Conservation (phyloP, 2,797 vertebrate genomes). For the Sebastes reedi region DNA sequence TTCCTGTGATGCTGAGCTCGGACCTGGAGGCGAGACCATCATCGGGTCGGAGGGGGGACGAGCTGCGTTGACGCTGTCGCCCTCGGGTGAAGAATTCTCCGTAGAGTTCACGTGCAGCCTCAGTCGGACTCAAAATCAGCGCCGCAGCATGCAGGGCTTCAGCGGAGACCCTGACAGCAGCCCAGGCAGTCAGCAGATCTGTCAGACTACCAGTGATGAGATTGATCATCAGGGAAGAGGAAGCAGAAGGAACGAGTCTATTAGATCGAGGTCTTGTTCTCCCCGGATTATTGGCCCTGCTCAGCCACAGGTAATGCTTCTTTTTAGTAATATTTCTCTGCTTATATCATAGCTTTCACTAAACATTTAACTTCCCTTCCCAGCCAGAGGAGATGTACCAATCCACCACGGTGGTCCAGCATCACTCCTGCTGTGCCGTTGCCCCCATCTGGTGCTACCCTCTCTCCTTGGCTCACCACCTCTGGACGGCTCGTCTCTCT, state of each 20-base stretch:
- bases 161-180: constrained; percentile 33
- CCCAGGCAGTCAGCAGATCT: constrained; percentile 22
- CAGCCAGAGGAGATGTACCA: constrained; percentile 58
- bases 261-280: constrained; percentile 33
- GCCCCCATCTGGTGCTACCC: constrained; percentile 86
- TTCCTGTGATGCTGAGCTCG: constrained; percentile 39
- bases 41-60: constrained; percentile 84
- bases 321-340: neutral
- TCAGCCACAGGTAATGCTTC: constrained; percentile 48
- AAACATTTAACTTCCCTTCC: neutral
- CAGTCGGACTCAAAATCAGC: constrained; percentile 72
- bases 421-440: constrained; percentile 80
- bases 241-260: constrained; percentile 32
- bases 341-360: constrained; percentile 1
- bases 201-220: neutral
- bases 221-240: constrained; percentile 21
- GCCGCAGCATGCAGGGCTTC: neutral
- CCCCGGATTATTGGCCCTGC: neutral
- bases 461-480: constrained; percentile 82
- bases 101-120: constrained; percentile 87
- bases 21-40: constrained; percentile 68
- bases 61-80: constrained; percentile 82
- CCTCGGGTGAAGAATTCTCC: constrained; percentile 85
- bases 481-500: constrained; percentile 29
- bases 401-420: constrained; percentile 84